Conservation (phyloP, 2,888 invertebrate genomes). For the Morinoia aosen region DNA sequence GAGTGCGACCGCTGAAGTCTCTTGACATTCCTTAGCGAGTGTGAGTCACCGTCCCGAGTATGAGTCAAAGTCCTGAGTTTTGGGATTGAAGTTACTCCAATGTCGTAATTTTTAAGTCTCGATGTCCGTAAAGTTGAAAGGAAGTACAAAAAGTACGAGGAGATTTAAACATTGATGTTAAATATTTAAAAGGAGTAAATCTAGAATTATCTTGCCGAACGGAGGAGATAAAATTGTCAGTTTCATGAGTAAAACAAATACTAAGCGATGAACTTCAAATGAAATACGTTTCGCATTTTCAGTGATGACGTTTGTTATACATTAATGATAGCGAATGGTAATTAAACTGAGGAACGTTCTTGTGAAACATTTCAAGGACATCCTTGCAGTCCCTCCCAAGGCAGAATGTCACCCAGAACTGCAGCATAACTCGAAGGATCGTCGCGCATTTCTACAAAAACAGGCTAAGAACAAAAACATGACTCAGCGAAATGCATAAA, state of each 20-base stretch:
- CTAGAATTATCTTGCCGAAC: no score
- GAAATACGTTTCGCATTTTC: neutral
- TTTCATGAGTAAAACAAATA: neutral
- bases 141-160: no score
- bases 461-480: neutral
- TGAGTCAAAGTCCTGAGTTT: neutral
- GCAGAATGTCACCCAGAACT: neutral
- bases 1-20: neutral
- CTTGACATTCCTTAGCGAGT: neutral
- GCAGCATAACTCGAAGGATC: neutral
- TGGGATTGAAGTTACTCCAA: no score
- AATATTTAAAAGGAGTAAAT: no score
- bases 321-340: no score
- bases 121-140: no score
- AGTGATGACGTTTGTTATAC: neutral
- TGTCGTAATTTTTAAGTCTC: no score
- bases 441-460: neutral
- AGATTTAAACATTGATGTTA: no score
- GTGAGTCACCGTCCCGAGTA: neutral
- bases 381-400: neutral
- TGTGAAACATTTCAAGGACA: neutral
- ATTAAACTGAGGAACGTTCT: neutral
- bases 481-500: neutral
- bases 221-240: no score
- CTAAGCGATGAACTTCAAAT: neutral